Evolutionary conservation across 2,888 invertebrate genomes (phyloP), one percentile per base, ranked within the genome.

Genomic region (Syritta pipiens): DNA sequence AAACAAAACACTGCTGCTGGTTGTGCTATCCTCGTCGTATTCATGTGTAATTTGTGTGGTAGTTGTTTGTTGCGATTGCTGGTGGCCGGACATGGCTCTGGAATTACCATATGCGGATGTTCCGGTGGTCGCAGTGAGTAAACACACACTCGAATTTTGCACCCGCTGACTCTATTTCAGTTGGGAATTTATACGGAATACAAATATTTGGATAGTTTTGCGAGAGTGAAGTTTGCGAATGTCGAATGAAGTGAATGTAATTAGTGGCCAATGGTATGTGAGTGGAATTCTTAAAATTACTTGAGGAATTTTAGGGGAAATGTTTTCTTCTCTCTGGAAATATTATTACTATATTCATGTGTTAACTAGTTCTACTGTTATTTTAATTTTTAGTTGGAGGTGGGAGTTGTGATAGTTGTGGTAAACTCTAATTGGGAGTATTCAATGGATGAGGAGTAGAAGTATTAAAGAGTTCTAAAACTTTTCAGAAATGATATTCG

Each of bases 81-180:
- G 60, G 67, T 72, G 32, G 60, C 68, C 74, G 79, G 79, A 79
- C 72, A 74, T 79, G 55, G 51, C 37, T 79, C 48, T 68, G 48
- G 67, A 79, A 79, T 79, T 74, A 79, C 79, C 79, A 79, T 79
- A 79, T 79, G 79, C 79, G 79, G 79, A 79, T 74, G 57, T 79
- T 79, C 79, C 74, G 74, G 79, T 79, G 74, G 79, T 79, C 62
- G 79, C 74, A 74, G 67, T 79, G 74, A 79, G 79, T 79, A 79
- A 79, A 79, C 79, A 79, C 67, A 79, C n/a, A n/a, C n/a, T n/a
- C 74, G 67, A 68, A 67, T 79, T 67, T 24, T 46, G 37, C n/a
- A n/a, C 20, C 57, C 55, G 32, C 55, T 32, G 63, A 48, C 53
- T 74, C 65, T 72, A 44, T 62, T 68, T 49, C 32, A 68, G 49